These are phyloP conservation scores for Monomorium pharaonis DNA, from an alignment of 1,140 invertebrate genomes.

Conservation along the genomic window DNA sequence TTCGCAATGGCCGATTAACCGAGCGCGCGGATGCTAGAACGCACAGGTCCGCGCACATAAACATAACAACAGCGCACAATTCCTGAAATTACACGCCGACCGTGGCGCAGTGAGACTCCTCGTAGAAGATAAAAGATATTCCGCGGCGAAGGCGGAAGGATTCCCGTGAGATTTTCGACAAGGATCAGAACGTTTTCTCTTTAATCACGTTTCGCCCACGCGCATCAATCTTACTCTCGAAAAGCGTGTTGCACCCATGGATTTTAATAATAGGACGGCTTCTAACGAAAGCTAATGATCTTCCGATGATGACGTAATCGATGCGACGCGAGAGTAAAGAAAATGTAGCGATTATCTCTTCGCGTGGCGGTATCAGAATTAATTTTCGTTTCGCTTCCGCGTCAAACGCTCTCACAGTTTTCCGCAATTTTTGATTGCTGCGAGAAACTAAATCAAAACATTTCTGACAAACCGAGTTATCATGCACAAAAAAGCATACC, in stretches of 20 bases:
- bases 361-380: not conserved
- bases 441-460: slow-evolving; percentile 34
- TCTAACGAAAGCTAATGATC: slow-evolving; percentile 26
- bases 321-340: not conserved
- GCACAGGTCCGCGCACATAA: slow-evolving; percentile 65
- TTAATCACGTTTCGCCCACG: slow-evolving; percentile 27
- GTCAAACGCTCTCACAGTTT: slow-evolving; percentile 6
- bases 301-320: slow-evolving; percentile 35
- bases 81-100: slow-evolving; percentile 73
- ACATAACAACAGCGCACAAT: slow-evolving; percentile 75
- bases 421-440: slow-evolving; percentile 22
- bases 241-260: slow-evolving; percentile 5
- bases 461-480: slow-evolving; percentile 25
- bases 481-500: not conserved
- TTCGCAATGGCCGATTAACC: slow-evolving; percentile 77
- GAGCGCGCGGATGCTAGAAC: slow-evolving; percentile 57
- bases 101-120: not conserved
- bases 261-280: slow-evolving; percentile 18
- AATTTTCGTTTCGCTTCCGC: slow-evolving; percentile 7
- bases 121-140: slow-evolving; percentile 27
- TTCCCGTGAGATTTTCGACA: slow-evolving; percentile 68
- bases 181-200: slow-evolving; percentile 56
- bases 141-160: slow-evolving; percentile 49
- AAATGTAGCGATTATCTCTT: not conserved
- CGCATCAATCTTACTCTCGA: slow-evolving; percentile 47